Evolutionary conservation across 2,797 vertebrate genomes (phyloP), one percentile per base, ranked within the genome.

Genomic region (Sebastes jordani): DNA sequence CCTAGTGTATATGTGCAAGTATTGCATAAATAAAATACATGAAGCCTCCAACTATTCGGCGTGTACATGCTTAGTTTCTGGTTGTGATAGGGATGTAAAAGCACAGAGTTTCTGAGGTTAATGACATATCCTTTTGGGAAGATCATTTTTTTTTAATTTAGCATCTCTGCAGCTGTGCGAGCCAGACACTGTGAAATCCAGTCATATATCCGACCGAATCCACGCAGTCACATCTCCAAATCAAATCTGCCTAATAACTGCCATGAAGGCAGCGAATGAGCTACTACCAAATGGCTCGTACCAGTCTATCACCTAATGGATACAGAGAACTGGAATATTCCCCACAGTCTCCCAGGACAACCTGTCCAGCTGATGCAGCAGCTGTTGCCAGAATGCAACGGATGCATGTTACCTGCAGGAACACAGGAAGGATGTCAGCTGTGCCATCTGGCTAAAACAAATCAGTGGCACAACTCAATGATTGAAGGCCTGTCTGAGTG

Each of bases 351-450:
- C 83, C 46, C 74, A 29, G 80, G 81, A 84, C 60, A 77, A 61
- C 27, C 66, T 59, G 64, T 74, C 86, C 89, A 91, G 84, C 88
- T 88, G 91, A 92, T 84, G 66, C 80, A 89, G 81, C 90, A 92
- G 86, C 88, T 93, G 91, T 80, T 88, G 70, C 80, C 32, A 60
- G 78, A 81, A 86, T 79, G 76, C 66, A 83, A 34, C 20, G 68
- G 81, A 81, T 88, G 76, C 73, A 75, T 71, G 79, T 83, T 80
- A 85, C 88, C 88, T 88, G 87, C 73, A 84, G 78, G 84, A 83
- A 79, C 55, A 75, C 62, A 58, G 82, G 59, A 86, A 74, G 59
- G 55, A 73, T 66, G 85, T 86, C 71, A 72, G 42, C 32, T 56
- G 72, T 34, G 76, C 88, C 86, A 92, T 89, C 88, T 92, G 90